Evolutionary conservation across 2,888 invertebrate species (phyloP).

Genomic region (Eremobia ochroleuca): DNA sequence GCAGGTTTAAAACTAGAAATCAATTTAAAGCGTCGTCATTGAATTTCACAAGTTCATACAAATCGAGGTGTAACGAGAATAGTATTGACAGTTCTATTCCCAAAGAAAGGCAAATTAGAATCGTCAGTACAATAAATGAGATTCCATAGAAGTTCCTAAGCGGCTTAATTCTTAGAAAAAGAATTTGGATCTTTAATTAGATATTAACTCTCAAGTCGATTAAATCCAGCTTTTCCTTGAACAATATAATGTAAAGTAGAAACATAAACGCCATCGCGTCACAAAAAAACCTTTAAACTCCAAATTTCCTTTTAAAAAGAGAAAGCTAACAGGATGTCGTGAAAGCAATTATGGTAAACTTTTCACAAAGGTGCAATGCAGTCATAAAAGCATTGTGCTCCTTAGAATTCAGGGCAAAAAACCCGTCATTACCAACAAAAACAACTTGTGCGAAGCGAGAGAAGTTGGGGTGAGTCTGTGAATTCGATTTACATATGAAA

Average conservation of each 20-base stretch:
- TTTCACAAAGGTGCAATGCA: conserved; percentile 71
- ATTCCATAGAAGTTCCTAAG: conserved; percentile 29
- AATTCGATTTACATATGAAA: conserved; percentile 84
- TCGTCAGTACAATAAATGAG: conserved; percentile 15
- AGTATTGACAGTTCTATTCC: conserved; percentile 9
- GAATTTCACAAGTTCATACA: conserved; percentile 1
- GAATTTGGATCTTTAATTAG: conserved; percentile 17
- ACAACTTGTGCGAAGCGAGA: conserved; percentile 65
- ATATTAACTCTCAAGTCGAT: conserved; percentile 25
- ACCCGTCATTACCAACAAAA: conserved; percentile 72
- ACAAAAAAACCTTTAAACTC: conserved; percentile 54
- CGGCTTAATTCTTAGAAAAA: conserved; percentile 7
- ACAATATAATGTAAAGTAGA: conserved; percentile 53
- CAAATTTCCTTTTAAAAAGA: conserved; percentile 53
- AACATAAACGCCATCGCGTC: conserved; percentile 38
- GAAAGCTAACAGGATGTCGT: conserved; percentile 67
- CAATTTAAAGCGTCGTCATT: background rate
- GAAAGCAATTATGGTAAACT: conserved; percentile 71
- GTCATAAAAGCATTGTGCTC: conserved; percentile 71
- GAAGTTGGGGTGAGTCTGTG: conserved; percentile 63
- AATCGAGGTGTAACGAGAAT: conserved; percentile 5
- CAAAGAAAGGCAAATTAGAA: conserved; percentile 23
- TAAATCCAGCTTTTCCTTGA: conserved; percentile 21
- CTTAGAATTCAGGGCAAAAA: conserved; percentile 67
- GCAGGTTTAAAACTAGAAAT: background rate